These are phyloP conservation scores for Noctua pronuba DNA, from an alignment of 2,888 invertebrate species.

Conservation along the genomic window DNA sequence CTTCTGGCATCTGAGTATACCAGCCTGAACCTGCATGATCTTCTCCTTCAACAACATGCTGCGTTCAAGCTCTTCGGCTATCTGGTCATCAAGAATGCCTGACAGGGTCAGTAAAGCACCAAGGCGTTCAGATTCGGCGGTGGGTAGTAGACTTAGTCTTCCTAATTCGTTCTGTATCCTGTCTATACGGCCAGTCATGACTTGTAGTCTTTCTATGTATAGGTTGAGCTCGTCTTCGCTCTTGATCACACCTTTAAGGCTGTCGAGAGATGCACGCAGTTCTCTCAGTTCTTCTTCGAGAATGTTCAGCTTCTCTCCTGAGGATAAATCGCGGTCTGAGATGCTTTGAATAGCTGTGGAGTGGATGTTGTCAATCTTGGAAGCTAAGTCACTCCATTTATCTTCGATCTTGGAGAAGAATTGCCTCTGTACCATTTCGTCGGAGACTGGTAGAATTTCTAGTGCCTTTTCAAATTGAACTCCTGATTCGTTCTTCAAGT, in stretches of 20 bases:
- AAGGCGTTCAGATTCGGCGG: conserved; percentile 94
- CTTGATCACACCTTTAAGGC: conserved; percentile 94
- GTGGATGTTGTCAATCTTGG: conserved; percentile 92
- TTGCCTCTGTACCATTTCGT: conserved; percentile 95
- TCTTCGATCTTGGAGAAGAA: conserved; percentile 94
- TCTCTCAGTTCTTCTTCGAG: conserved; percentile 95
- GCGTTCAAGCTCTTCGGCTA: conserved; percentile 94
- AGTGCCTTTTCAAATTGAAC: conserved; percentile 94
- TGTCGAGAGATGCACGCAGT: conserved; percentile 92
- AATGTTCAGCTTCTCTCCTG: conserved; percentile 93
- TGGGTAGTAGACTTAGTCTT: conserved; percentile 93
- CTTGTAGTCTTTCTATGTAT: conserved; percentile 95
- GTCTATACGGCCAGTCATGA: conserved; percentile 93
- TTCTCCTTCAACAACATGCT: conserved; percentile 94
- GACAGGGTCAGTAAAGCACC: conserved; percentile 93
- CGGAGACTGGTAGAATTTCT: conserved; percentile 95
- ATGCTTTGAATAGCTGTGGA: conserved; percentile 92
- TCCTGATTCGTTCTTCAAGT: conserved; percentile 93
- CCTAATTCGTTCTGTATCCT: conserved; percentile 95
- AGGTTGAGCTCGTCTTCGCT: conserved; percentile 95
- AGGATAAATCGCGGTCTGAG: conserved; percentile 93
- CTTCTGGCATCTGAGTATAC: conserved; percentile 92
- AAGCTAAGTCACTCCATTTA: conserved; percentile 93
- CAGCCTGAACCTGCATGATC: conserved; percentile 93
- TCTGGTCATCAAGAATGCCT: conserved; percentile 92